Evolutionary conservation across 2,113 vertebrate genomes (phyloP), one percentile per base, ranked within the genome.

Genomic region (Xenotilapia caudafasciata): DNA sequence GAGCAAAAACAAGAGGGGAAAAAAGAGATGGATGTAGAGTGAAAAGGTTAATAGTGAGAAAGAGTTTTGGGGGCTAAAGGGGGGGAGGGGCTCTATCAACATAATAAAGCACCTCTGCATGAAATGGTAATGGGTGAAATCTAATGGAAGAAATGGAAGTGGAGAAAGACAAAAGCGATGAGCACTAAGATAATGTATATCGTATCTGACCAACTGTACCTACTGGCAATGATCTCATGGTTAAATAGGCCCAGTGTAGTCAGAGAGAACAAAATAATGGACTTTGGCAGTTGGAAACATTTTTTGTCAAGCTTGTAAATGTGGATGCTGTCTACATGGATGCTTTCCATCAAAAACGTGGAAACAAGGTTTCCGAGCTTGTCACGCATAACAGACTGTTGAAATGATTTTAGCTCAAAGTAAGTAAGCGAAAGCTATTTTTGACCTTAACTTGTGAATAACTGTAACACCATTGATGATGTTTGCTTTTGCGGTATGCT

Each of bases 21-120:
- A 84, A 88, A 55, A 83, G 86, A 53, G 84, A 89, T 84, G 83
- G 88, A 92, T 87, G 73, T n/a, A 65, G 70, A 65, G 83, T 86
- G 70, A 86, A 92, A 90, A 92, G 91, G 89, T 92, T 89, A 93
- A 62, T 75, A 45, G 88, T 83, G 80, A 87, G 62, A 82, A 86
- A 88, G 40, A 56, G 62, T 83, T 62, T 15, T 47, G 13, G 7
- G n/a, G 49, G 58, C 56, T 84, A 10, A n/a, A 68, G 51, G 79
- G 7, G 7, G 33, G 56, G 65, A 51, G 9, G 51, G 23, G 26
- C 54, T 77, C 35, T 40, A 80, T 28, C 73, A 79, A 84, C 83
- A 84, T 90, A 86, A 88, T 80, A 84, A 89, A 89, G 83, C 84
- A 79, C 65, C 47, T 80, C 47, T 85, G 65, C 79, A 80, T 83